Base-by-base conservation (phyloP, 2,113 vertebrate genomes). In the Boulengeromyrus knoepffleri region DNA sequence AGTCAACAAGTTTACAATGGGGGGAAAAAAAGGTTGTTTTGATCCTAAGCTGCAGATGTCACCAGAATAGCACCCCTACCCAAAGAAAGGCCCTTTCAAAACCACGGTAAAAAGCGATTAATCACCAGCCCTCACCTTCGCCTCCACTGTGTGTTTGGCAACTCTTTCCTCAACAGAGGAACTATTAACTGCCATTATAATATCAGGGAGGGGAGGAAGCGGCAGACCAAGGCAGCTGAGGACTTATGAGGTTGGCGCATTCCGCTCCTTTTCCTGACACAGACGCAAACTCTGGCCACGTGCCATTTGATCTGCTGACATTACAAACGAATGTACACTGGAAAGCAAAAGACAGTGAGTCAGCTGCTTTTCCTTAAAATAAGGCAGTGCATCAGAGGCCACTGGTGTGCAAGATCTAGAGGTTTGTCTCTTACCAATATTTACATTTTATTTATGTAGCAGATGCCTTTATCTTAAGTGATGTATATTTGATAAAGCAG, bases 221-320 rank as follows among this genome's bases (percentile, higher is more conserved):
- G 52, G 10, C 13, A 52, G 74, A 56, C 24, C 85, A 62, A 7
- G 66, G 89, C 80, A 17, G 36, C 31, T 39, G 12, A 42, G 27
- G 36, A 39, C 83, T 52, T 87, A 8, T 17, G 24, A 52, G 27
- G 46, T 19, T 70, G 42, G 88, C 74, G 13, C 15, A 5, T 5
- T 39, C 6, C 36, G 70, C 87, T 39, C 83, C 85, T 89, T 77
- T 77, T 2, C 13, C 31, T 88, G 70, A 89, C 89, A 3, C 58
- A 90, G 90, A 90, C 70, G 27, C 77, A 17, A 77, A 88, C 74
- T 52, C 88, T 88, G 3, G 93, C 91, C 89, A 93, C 92, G 93
- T 77, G 92, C 91, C 92, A 91, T 93, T 93, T 90, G 90, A 90
- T 50, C 56, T 80, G 92, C 92, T 93, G 92, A 93, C 91, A 92